Evolutionary conservation across 2,113 vertebrate species (phyloP).

Genomic region (Ellobius talpinus): DNA sequence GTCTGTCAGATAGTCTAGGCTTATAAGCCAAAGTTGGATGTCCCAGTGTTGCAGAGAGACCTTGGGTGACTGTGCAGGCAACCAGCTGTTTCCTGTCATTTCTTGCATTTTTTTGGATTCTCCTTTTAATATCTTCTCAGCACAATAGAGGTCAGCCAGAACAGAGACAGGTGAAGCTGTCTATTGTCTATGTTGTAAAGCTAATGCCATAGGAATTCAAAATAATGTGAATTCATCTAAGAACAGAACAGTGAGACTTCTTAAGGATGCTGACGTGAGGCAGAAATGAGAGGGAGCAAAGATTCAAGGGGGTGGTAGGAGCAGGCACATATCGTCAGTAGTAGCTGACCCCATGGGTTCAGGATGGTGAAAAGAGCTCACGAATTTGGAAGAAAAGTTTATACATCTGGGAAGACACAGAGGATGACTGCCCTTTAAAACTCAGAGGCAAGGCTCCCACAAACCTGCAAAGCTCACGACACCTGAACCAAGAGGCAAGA

Average conservation of each 20-base stretch:
- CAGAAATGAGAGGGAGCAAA: background rate
- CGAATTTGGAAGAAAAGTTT: background rate
- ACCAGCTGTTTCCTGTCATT: too few relatives aligned
- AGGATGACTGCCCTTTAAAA: slow-evolving; percentile 46
- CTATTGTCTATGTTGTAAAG: background rate
- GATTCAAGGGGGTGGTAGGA: background rate
- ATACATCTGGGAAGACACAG: background rate
- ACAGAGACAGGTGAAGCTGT: background rate
- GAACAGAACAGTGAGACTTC: background rate
- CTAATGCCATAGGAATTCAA: background rate
- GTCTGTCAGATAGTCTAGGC: too few relatives aligned
- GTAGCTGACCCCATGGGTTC: background rate
- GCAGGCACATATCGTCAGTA: background rate
- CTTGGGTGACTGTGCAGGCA: too few relatives aligned
- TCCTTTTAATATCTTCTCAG: background rate
- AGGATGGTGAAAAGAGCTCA: background rate
- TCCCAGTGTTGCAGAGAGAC: too few relatives aligned
- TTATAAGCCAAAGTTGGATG: too few relatives aligned
- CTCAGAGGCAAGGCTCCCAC: background rate
- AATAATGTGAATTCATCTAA: background rate
- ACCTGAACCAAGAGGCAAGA: too few relatives aligned
- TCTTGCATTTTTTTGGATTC: too few relatives aligned
- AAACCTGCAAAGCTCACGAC: too few relatives aligned
- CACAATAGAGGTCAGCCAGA: background rate
- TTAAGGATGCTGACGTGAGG: background rate